These are phyloP conservation scores for Xerus rutilus DNA, from an alignment of 2,797 vertebrate genomes.

Conservation along the genomic window DNA sequence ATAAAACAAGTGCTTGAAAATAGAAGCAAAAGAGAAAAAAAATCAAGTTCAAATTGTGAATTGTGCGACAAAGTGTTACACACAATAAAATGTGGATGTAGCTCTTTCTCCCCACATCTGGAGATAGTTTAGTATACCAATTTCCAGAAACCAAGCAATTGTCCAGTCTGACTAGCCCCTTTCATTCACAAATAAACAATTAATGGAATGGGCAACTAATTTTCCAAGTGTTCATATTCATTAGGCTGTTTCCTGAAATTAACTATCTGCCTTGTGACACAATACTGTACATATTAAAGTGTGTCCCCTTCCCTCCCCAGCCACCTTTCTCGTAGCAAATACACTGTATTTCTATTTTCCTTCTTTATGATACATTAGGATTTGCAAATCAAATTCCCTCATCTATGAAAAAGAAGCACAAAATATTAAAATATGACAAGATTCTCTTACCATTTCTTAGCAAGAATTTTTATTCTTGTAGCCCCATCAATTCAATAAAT, in stretches of 20 bases:
- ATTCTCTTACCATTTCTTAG: constrained; percentile 34
- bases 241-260: constrained; percentile 89
- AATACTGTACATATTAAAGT: constrained; percentile 75
- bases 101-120: constrained; percentile 87
- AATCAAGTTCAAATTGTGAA: constrained; percentile 77
- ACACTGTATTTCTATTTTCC: constrained; percentile 49
- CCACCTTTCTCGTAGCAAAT: constrained; percentile 69
- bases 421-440: neutral
- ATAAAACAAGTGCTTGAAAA: constrained; percentile 75
- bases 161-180: constrained; percentile 86
- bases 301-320: neutral
- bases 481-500: neutral
- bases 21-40: constrained; percentile 74
- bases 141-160: constrained; percentile 88
- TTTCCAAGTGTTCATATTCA: constrained; percentile 89
- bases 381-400: constrained; percentile 55
- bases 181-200: constrained; percentile 90
- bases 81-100: constrained; percentile 82
- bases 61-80: constrained; percentile 78
- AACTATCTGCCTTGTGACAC: constrained; percentile 84
- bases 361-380: neutral
- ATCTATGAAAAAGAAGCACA: neutral
- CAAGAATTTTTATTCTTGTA: constrained; percentile 25
- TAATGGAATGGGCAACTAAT: constrained; percentile 90
- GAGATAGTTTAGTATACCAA: constrained; percentile 87